phyloP scores from a whole-genome alignment of 2,888 invertebrate genomes.

The Eutolmus rufibarbis region DNA sequence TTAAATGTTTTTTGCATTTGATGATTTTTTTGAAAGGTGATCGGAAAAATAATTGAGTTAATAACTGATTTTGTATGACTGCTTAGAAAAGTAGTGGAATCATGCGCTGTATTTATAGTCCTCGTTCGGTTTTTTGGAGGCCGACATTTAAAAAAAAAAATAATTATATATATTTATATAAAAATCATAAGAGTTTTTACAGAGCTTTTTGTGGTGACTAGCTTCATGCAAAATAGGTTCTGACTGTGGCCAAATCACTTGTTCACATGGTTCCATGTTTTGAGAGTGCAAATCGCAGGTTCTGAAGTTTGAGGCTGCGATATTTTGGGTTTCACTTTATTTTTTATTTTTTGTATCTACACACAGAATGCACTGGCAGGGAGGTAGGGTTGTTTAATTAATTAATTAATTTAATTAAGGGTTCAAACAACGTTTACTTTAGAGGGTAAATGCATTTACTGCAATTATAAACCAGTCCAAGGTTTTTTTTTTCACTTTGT shows the following conservation, averaged over 20 bases:
- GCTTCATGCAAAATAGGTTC: constrained; percentile 79
- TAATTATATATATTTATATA: neutral
- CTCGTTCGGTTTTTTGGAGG: neutral
- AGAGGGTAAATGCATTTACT: neutral
- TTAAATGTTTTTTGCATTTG: constrained; percentile 48
- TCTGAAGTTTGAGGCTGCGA: neutral
- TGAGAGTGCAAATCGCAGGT: neutral
- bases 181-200: constrained; percentile 44
- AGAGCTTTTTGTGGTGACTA: constrained; percentile 45
- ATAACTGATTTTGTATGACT: constrained; percentile 32
- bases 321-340: neutral
- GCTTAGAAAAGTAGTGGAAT: constrained; percentile 30
- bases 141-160: neutral
- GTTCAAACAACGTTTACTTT: neutral
- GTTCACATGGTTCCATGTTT: constrained; percentile 77
- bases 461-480: neutral
- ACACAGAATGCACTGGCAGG: neutral
- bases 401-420: neutral
- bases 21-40: constrained; percentile 3
- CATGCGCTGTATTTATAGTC: neutral
- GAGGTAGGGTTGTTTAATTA: neutral
- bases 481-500: neutral
- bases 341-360: neutral
- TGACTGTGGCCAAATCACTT: constrained; percentile 53
- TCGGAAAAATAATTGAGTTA: neutral